A percentile compares a stretch with the other conserved stretches of the same genome.
Evolutionary conservation across 2,888 invertebrate genomes (phyloP).

Genomic region (Aricia artaxerxes): DNA sequence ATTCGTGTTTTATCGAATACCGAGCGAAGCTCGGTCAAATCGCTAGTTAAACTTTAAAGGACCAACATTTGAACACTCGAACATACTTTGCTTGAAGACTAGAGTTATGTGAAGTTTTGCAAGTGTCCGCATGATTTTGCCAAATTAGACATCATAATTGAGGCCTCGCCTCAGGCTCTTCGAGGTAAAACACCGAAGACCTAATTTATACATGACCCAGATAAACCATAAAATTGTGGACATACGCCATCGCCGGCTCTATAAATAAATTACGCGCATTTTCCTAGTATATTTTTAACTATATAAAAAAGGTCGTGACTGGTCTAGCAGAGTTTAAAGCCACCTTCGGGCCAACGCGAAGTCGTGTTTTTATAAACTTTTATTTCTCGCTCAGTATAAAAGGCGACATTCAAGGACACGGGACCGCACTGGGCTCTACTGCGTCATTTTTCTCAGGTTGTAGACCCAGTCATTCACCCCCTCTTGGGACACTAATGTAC

Average conservation of each 20-base stretch:
- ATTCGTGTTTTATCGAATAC: too few species aligned
- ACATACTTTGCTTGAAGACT: not conserved
- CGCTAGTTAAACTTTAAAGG: not conserved
- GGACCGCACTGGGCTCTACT: slow-evolving; percentile 47
- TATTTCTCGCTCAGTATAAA: slow-evolving; percentile 37
- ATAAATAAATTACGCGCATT: slow-evolving; percentile 1
- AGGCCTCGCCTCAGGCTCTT: not conserved
- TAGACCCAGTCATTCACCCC: slow-evolving; percentile 58
- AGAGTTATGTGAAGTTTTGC: not conserved
- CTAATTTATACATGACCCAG: not conserved
- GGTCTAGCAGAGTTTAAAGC: slow-evolving; percentile 13
- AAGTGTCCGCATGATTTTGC: not conserved
- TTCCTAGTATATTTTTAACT: slow-evolving; percentile 8
- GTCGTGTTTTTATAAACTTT: not conserved
- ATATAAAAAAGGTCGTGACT: not conserved
- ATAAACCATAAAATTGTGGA: not conserved
- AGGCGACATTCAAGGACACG: slow-evolving; percentile 48
- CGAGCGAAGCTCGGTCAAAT: too few species aligned
- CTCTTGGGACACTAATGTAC: slow-evolving; percentile 39
- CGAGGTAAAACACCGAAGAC: not conserved
- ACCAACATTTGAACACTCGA: not conserved
- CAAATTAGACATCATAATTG: not conserved
- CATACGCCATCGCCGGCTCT: not conserved
- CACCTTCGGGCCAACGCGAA: slow-evolving; percentile 20
- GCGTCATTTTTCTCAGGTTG: slow-evolving; percentile 55